Base-by-base conservation (phyloP, 2,113 vertebrate species). In the Chionis minor region DNA sequence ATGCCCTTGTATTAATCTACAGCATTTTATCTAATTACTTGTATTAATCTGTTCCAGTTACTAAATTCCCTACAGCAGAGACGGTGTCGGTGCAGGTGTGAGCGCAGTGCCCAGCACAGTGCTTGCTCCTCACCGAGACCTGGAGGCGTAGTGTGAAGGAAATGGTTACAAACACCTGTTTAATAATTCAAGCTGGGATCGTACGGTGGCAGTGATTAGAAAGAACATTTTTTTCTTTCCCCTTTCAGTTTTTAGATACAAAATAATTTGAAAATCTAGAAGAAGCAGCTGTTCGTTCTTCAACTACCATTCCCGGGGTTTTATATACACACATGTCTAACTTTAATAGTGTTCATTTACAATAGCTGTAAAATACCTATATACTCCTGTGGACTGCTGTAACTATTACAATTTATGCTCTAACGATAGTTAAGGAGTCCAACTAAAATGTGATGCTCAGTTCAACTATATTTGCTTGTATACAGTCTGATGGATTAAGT, bases 341-440 rank as follows among this genome's bases (percentile, higher is more conserved):
- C 95, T 97, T 97, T 97, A 97, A 97, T 89, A 89, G 95, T 21
- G 55, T 94, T 97, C 97, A 96, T 97, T 98, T 98, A 98, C 95
- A 97, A 97, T 81, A 98, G 96, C 93, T 97, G 79, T 97, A 98
- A 98, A 98, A 97, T 86, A 97, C 83, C 94, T 92, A 91, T 67
- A 92, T 79, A 96, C 93, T 95, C 95, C 93, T 66, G 79, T 67
- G 86, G 96, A 94, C n/a, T 63, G 88, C 91, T 96, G 74, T 92
- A 97, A 97, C 96, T 78, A 63, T 96, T 95, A 93, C 86, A 97
- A 97, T 98, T 98, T 98, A 98, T 97, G 96, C 94, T 95, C 97
- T 97, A 98, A 98, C 97, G 97, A 97, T 90, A 94, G 86, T 95
- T 95, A 97, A 96, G 95, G 93, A 97, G 91, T 26, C 82, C 92